Evolutionary conservation across 2,888 invertebrate species (phyloP), one percentile per base, ranked within the genome.

Genomic region (Trimorus sp.): DNA sequence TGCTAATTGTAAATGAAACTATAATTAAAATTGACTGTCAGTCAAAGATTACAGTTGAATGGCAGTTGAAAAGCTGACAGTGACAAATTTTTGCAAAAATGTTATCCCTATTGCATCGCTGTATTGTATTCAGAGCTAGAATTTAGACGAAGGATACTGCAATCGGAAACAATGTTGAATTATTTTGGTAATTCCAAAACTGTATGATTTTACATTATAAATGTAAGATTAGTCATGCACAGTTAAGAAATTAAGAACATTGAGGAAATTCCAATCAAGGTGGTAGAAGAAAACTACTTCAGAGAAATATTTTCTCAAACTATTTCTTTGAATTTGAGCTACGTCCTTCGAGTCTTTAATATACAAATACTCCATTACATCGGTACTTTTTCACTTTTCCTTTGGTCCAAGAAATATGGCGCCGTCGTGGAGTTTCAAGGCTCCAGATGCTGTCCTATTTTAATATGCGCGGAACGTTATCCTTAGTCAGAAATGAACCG

Each of bases 1-100:
- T 74, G 65, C 82, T 79, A 82, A 69, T 71, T 71, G 77, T 81
- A 81, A 81, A 69, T 70, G 77, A 77, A 81, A 81, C 76, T 70
- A 60, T 76, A 81, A 76, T 81, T 81, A 81, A 81, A 82, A 78
- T 75, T 78, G 82, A 78, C 78, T 60, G 75, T 78, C 82, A 74
- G 74, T 60, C 51, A 74, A 78, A 82, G 68, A 66, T 63, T 77
- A 73, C 63, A 63, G 73, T 76, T 54, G 48, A 58, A 68, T 63
- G 79, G 68, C 79, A n/a, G 59, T 26, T 80, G 70, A 65, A 69
- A 70, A 79, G 79, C 63, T 63, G 79, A 53, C 69, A 62, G 7
- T 58, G 59, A 59, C 59, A 74, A 58, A 53, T 65, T 74, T 79
- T 70, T 75, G 74, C 75, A 65, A 80, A 75, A 62, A 42, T 56